Percentiles rank a stretch among this genome's conserved stretches.
Conservation (phyloP, 2,797 vertebrate genomes). For the Schizopygopsis malacanthus region DNA sequence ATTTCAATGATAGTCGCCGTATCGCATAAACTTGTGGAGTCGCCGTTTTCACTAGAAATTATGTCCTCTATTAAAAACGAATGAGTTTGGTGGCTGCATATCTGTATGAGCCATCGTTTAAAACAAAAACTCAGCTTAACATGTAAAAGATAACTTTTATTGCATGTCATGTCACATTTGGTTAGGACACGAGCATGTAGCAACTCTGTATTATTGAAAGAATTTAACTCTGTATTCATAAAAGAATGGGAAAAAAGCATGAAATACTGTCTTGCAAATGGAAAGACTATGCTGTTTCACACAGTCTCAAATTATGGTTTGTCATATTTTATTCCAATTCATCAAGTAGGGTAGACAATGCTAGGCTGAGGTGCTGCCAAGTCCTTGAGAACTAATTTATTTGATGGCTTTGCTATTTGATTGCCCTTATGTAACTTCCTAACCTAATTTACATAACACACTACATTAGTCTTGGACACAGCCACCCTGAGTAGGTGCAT, state of each 20-base stretch:
- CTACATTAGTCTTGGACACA: conserved; percentile 68
- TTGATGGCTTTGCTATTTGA: conserved; percentile 63
- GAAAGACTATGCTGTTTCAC: background rate
- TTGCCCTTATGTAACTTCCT: conserved; percentile 74
- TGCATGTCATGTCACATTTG: background rate
- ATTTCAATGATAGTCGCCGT: background rate
- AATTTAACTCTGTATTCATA: conserved; percentile 12
- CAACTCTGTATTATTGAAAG: background rate
- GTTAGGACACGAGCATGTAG: background rate
- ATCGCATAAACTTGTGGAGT: background rate
- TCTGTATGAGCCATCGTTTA: background rate
- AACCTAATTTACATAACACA: conserved; percentile 72
- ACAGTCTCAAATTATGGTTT: conserved; percentile 12
- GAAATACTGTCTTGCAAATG: background rate
- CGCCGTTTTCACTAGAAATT: background rate
- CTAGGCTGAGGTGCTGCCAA: conserved; percentile 41
- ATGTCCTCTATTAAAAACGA: background rate
- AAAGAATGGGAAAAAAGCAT: background rate
- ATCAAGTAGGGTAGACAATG: conserved; percentile 35
- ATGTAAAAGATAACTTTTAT: background rate
- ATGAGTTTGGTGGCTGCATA: background rate
- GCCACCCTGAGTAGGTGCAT: conserved; percentile 69
- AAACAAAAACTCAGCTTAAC: background rate
- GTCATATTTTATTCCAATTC: conserved; percentile 45
- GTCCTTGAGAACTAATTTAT: conserved; percentile 51